These are phyloP conservation scores for Monomorium pharaonis DNA, from an alignment of 1,140 invertebrate genomes.

Conservation along the genomic window DNA sequence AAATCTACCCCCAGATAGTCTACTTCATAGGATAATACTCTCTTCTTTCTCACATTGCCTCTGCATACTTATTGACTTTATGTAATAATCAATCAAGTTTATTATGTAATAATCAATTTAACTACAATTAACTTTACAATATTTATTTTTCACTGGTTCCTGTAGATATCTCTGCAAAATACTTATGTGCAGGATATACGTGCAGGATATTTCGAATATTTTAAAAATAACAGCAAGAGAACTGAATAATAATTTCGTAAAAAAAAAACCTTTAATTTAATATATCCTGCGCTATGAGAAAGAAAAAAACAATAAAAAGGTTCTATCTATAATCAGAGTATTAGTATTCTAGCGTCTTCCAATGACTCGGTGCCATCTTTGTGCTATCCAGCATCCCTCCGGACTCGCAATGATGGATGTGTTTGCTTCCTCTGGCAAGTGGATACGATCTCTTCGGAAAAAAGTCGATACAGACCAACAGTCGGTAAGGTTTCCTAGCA, in stretches of 20 bases:
- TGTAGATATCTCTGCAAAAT: not conserved
- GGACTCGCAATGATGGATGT: slow-evolving; percentile 30
- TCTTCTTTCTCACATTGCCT: not conserved
- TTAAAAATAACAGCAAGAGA: not conserved
- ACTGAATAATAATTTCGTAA: not conserved
- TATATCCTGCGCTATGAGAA: not conserved
- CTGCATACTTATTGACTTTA: not conserved
- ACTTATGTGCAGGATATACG: not conserved
- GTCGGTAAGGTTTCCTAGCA: slow-evolving; percentile 62
- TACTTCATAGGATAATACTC: not conserved
- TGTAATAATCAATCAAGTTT: not conserved
- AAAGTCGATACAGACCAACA: slow-evolving; percentile 53
- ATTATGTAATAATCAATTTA: not conserved
- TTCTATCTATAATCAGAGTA: not conserved
- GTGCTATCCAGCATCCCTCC: slow-evolving; percentile 9
- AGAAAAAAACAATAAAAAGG: not conserved
- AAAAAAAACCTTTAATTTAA: not conserved
- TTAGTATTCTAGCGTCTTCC: slow-evolving; percentile 43
- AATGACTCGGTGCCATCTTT: slow-evolving; percentile 61
- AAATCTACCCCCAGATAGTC: not conserved
- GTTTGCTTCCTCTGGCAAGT: slow-evolving; percentile 32
- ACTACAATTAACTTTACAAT: not conserved
- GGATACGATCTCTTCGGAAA: not conserved
- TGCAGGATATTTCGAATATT: not conserved
- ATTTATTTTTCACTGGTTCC: not conserved